A percentile compares a stretch with the other conserved stretches of the same genome.
Conservation (phyloP, 2,888 invertebrate species). For the Tiliacea aurago region DNA sequence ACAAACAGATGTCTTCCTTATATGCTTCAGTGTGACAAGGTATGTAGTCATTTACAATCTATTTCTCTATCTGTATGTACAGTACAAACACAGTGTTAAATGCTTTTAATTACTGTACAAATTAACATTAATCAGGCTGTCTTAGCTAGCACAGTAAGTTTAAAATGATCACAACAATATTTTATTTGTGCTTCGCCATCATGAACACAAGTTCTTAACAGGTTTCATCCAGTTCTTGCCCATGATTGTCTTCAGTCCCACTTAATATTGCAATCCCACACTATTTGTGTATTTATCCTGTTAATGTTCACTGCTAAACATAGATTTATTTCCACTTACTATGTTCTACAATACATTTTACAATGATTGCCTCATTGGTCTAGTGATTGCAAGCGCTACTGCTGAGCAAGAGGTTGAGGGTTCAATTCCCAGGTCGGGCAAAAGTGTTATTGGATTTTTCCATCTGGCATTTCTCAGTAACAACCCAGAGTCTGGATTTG, state of each 20-base stretch:
- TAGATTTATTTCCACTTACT: background rate
- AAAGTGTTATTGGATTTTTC: too few relatives aligned
- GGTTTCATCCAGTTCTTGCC: slow-evolving; percentile 27
- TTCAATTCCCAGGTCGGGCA: too few relatives aligned
- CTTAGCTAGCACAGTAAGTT: slow-evolving; percentile 16
- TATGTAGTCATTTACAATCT: slow-evolving; percentile 62
- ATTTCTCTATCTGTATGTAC: slow-evolving; percentile 4
- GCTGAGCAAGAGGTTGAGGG: too few relatives aligned
- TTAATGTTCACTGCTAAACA: background rate
- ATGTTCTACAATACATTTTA: background rate
- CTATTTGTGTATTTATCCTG: slow-evolving; percentile 26
- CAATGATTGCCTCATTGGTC: too few relatives aligned
- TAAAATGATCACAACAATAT: slow-evolving; percentile 10
- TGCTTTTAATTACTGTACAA: slow-evolving; percentile 36
- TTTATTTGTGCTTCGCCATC: slow-evolving; percentile 1
- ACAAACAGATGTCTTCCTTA: slow-evolving; percentile 99
- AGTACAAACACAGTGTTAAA: slow-evolving; percentile 16
- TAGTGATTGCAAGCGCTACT: too few relatives aligned
- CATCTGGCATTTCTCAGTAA: too few relatives aligned
- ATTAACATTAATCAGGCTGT: slow-evolving; percentile 43
- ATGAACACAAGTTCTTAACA: background rate
- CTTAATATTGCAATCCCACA: slow-evolving; percentile 12
- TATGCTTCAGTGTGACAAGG: slow-evolving; percentile 99
- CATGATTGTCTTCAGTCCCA: slow-evolving; percentile 2
- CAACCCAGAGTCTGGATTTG: too few relatives aligned